phyloP scores from a whole-genome alignment of 2,888 invertebrate species.

The Ceratothoa steindachneri region DNA sequence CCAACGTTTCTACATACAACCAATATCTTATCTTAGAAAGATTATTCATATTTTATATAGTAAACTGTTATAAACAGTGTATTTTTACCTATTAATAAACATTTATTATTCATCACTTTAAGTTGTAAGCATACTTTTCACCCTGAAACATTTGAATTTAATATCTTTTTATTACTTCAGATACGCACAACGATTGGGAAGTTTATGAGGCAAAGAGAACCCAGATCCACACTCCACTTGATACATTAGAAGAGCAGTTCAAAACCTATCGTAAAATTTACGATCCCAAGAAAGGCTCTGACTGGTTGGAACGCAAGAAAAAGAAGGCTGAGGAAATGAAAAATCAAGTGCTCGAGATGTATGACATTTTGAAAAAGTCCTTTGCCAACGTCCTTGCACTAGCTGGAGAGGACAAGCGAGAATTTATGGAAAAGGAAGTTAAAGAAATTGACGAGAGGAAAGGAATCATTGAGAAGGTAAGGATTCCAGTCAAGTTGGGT shows the following conservation, averaged over 20 bases:
- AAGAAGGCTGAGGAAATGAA: constrained; percentile 45
- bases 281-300: constrained; percentile 45
- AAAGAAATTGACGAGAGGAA: constrained; percentile 43
- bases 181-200: constrained; percentile 43
- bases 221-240: constrained; percentile 36
- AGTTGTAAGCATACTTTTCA: no score
- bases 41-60: no score
- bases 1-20: no score
- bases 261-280: constrained; percentile 46
- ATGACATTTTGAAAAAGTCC: constrained; percentile 27
- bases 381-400: constrained; percentile 37
- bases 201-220: constrained; percentile 37
- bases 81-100: no score
- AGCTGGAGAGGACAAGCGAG: constrained; percentile 46
- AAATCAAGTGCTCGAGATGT: constrained; percentile 29
- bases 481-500: neutral
- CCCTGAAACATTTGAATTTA: no score
- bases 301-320: constrained; percentile 48
- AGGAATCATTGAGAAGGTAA: constrained; percentile 36
- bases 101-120: no score
- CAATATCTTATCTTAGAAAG: no score
- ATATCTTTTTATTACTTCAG: no score
- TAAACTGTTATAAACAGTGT: no score
- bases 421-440: constrained; percentile 48
- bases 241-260: constrained; percentile 42